phyloP scores from a whole-genome alignment of 2,113 vertebrate genomes.

The Hippolais icterina region DNA sequence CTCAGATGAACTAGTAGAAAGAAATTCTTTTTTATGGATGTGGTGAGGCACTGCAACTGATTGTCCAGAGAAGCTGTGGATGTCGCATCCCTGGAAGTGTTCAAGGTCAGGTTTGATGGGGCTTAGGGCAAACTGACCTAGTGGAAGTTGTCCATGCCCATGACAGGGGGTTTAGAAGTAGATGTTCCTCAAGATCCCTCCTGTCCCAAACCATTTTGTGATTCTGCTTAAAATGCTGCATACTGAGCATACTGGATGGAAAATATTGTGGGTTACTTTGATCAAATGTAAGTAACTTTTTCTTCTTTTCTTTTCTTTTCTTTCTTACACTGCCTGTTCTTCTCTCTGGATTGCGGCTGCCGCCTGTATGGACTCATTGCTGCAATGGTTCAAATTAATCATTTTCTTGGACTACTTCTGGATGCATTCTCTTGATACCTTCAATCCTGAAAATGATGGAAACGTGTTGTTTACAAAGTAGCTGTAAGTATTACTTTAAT shows the following conservation, averaged over 20 bases:
- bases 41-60: fast-evolving
- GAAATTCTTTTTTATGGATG: background rate
- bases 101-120: background rate
- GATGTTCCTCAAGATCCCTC: background rate
- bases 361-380: background rate
- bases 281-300: conserved; percentile 78
- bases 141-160: background rate
- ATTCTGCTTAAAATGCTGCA: background rate
- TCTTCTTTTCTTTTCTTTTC: background rate
- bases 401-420: conserved; percentile 10
- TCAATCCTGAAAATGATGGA: conserved; percentile 69
- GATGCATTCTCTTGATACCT: background rate
- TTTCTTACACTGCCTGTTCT: background rate
- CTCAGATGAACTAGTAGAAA: background rate
- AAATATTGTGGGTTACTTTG: background rate
- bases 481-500: conserved; percentile 87
- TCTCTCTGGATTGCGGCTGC: conserved; percentile 48
- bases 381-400: conserved; percentile 49
- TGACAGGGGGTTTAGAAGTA: background rate
- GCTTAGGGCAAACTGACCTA: background rate
- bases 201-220: background rate
- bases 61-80: background rate
- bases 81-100: background rate
- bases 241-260: background rate
- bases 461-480: conserved; percentile 79